phyloP scores from a whole-genome alignment of 2,113 vertebrate species.

The Oreochromis aureus region DNA sequence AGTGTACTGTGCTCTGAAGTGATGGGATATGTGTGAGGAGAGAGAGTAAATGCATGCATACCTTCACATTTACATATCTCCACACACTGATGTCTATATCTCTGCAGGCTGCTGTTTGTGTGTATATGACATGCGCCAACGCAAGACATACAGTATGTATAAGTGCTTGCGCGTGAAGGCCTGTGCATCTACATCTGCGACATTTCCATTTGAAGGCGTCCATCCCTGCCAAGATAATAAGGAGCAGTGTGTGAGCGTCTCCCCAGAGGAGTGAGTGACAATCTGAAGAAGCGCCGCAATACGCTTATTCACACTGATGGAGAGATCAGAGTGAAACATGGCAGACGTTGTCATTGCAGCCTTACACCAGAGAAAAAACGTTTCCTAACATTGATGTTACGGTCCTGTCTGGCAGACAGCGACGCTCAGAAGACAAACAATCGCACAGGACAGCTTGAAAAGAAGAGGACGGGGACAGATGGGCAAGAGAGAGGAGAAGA shows the following conservation, averaged over 20 bases:
- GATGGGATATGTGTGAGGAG: not conserved
- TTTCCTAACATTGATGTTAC: constrained; percentile 44
- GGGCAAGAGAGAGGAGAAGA: constrained; percentile 1
- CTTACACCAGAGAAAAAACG: constrained; percentile 57
- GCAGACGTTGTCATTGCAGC: constrained; percentile 65
- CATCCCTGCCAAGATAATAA: constrained; percentile 50
- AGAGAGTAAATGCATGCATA: not conserved
- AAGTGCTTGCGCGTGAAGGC: not conserved
- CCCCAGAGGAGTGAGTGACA: constrained; percentile 70
- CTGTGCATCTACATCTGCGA: constrained; percentile 8
- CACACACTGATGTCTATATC: not conserved
- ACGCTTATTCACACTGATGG: constrained; percentile 70
- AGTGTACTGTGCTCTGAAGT: not conserved
- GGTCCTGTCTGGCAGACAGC: constrained; percentile 40
- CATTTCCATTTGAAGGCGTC: constrained; percentile 57
- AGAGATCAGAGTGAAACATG: constrained; percentile 73
- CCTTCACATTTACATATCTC: not conserved
- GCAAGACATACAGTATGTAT: not conserved
- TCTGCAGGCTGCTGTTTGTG: not conserved
- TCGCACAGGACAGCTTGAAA: constrained; percentile 10
- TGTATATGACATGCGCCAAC: not conserved
- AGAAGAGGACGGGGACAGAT: not conserved
- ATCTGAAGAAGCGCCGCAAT: constrained; percentile 48
- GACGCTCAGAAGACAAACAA: constrained; percentile 39
- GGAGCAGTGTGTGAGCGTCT: constrained; percentile 36